Base-by-base conservation (phyloP, 53 echinoderm and acorn worm species). In the Luidia sarsii region DNA sequence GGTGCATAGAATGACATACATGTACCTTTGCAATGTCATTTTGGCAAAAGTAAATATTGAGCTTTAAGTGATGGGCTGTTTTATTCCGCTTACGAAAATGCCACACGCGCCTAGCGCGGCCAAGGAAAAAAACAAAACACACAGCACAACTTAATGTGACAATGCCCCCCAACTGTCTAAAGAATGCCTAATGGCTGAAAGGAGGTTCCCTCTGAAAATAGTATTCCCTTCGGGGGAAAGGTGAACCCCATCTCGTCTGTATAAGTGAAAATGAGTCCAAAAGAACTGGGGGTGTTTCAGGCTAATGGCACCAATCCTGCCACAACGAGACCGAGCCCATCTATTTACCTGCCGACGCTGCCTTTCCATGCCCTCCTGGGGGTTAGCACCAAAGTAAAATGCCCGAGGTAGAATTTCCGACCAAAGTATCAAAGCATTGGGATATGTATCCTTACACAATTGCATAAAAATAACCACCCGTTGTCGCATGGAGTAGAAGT, bases 361-460 rank as follows among this genome's bases (percentile, higher is more conserved):
- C 57, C 57, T 57, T 15, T 57, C 57, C 57, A 57, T 57, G 4
- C 18, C 60, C 60, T 60, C 60, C 15, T 15, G 60, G 33, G 60
- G 60, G 60, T 60, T 60, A 15, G 60, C 60, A 60, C 60, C 60
- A 60, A 33, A 60, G 60, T 60, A 60, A 60, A 60, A 60, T 60
- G 28, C 28, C 65, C 65, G 29, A 32, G 65, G 65, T 8, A 65
- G 37, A n/a, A 65, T 65, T 2, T 20, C 21, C 21, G 65, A 65
- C 65, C 65, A 65, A 41, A 41, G 41, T 6, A 41, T 41, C 41
- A 41, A 41, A 33, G 56, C 56, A 2, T 60, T 23, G 32, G 60
- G 60, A 28, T 60, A 60, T 2, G 9, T 23, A 9, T 60, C 33
- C 33, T 32, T 23, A 60, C 60, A 60, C 4, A 31, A 5, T 6